phyloP scores from a whole-genome alignment of 2,797 vertebrate species.

The Myotis findleyi region DNA sequence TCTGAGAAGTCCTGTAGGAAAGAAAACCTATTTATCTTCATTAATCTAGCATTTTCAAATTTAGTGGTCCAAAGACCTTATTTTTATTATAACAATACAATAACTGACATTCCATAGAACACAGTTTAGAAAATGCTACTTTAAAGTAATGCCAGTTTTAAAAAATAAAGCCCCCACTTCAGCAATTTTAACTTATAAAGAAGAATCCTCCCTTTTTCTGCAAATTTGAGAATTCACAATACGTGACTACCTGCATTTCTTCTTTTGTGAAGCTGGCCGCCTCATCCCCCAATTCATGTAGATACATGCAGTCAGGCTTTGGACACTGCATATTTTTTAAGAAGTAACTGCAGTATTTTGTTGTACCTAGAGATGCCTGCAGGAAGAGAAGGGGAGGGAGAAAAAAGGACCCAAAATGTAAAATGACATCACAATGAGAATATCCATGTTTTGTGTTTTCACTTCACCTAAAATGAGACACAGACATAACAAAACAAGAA shows the following conservation, averaged over 20 bases:
- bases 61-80: neutral
- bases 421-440: constrained; percentile 60
- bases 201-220: constrained; percentile 55
- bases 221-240: constrained; percentile 59
- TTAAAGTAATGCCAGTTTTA: constrained; percentile 33
- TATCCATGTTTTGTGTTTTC: constrained; percentile 17
- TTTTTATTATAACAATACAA: constrained; percentile 11
- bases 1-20: constrained; percentile 8
- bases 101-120: constrained; percentile 8
- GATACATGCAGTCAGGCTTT: constrained; percentile 99
- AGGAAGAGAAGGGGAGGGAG: neutral
- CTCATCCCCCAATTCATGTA: constrained; percentile 98
- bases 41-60: constrained; percentile 55
- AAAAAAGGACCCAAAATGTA: constrained; percentile 38
- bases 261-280: constrained; percentile 99
- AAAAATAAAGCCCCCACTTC: constrained; percentile 34
- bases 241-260: constrained; percentile 96
- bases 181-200: constrained; percentile 62
- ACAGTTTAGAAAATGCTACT: constrained; percentile 59
- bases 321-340: constrained; percentile 99
- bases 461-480: constrained; percentile 54
- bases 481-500: constrained; percentile 8
- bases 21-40: constrained; percentile 39
- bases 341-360: constrained; percentile 99
- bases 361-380: constrained; percentile 99